These are phyloP conservation scores for Melanotus villosus DNA, from an alignment of 2,888 invertebrate genomes.

Conservation along the genomic window DNA sequence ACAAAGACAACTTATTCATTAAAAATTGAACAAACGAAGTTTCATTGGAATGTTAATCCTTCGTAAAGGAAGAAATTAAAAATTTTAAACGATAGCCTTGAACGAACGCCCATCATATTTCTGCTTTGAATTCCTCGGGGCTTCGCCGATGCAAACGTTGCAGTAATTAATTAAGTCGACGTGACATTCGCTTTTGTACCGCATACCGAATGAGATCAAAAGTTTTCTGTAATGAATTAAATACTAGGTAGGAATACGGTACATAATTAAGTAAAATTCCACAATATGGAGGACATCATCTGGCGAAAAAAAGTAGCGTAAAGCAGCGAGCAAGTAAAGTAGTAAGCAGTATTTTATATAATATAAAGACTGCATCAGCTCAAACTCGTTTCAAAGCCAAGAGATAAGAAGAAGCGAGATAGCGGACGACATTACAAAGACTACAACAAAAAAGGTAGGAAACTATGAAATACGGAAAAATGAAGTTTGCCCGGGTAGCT, in stretches of 20 bases:
- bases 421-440: constrained; percentile 49
- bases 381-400: constrained; percentile 47
- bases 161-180: constrained; percentile 33
- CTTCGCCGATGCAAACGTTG: constrained; percentile 17
- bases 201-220: constrained; percentile 32
- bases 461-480: constrained; percentile 65
- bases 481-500: constrained; percentile 60
- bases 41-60: too few species aligned
- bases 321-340: constrained; percentile 17
- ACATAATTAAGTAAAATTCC: constrained; percentile 29
- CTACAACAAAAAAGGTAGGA: constrained; percentile 59
- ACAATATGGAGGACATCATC: constrained; percentile 24
- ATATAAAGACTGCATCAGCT: constrained; percentile 28
- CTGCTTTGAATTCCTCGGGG: constrained; percentile 9
- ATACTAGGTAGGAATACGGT: constrained; percentile 19
- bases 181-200: constrained; percentile 26
- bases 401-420: constrained; percentile 49
- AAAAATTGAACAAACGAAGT: too few species aligned
- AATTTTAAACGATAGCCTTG: constrained; percentile 1
- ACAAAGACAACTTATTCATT: too few species aligned
- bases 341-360: constrained; percentile 25
- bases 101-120: constrained; percentile 10
- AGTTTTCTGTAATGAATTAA: constrained; percentile 29
- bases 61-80: background rate
- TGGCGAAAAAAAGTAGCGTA: too few species aligned